Percentiles rank a stretch among this genome's conserved stretches.
Conservation (phyloP, 2,113 vertebrate genomes). For the Alethe castanea region DNA sequence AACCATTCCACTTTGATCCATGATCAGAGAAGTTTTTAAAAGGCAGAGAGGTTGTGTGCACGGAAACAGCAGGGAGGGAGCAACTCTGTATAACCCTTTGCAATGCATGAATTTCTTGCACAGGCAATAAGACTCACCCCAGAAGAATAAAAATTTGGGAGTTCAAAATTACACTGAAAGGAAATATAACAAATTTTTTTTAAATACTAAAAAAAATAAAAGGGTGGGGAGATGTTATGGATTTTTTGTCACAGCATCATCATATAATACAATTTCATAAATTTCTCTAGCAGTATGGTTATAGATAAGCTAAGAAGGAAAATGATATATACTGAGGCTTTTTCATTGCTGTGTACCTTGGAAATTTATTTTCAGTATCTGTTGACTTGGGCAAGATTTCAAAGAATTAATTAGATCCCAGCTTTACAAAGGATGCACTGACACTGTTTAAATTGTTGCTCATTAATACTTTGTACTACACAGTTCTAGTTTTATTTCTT, state of each 20-base stretch:
- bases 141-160: not conserved
- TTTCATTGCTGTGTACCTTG: not conserved
- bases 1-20: not conserved
- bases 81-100: not conserved
- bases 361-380: not conserved
- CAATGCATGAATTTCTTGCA: not conserved
- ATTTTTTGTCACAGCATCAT: not conserved
- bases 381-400: not conserved
- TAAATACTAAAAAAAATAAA: not conserved
- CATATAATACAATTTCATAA: not conserved
- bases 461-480: not conserved
- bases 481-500: not conserved
- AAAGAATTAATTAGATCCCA: not conserved
- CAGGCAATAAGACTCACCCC: not conserved
- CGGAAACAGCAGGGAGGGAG: not conserved
- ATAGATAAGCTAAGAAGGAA: not conserved
- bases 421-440: not conserved
- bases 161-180: not conserved
- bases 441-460: not conserved
- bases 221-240: rapidly evolving
- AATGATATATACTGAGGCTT: not conserved
- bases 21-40: not conserved
- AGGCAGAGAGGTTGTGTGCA: not conserved
- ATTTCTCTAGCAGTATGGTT: not conserved
- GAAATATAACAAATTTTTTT: not conserved